Conservation (phyloP, 2,888 invertebrate species). For the Dicroscelio sp. region DNA sequence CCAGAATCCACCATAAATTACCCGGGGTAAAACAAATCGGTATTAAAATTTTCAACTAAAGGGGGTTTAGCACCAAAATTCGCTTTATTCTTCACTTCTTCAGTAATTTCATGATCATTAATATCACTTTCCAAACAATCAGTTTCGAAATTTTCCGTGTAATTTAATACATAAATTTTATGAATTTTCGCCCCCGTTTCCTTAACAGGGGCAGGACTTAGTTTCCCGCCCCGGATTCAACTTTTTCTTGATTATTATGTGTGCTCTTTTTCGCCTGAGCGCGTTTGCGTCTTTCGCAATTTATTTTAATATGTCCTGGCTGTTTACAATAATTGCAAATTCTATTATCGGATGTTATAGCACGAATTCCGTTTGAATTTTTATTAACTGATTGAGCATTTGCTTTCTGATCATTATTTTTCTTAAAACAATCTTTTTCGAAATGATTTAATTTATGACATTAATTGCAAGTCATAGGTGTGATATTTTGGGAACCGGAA, state of each 20-base stretch:
- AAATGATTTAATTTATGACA: not conserved
- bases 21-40: too few species aligned
- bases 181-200: too few species aligned
- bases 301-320: not conserved
- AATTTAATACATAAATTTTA: too few species aligned
- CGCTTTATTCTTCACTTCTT: too few species aligned
- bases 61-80: too few species aligned
- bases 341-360: not conserved
- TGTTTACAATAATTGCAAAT: not conserved
- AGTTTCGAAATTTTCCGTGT: too few species aligned
- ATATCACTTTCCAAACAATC: too few species aligned
- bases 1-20: conserved; percentile 14
- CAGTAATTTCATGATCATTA: too few species aligned
- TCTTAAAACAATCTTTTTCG: not conserved
- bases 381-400: not conserved
- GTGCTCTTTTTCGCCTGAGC: not conserved
- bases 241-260: not conserved
- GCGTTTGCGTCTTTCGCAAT: not conserved
- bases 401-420: not conserved
- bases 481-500: not conserved
- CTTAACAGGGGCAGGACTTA: not conserved
- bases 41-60: too few species aligned
- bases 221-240: not conserved
- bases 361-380: not conserved
- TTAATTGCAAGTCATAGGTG: not conserved